phyloP scores from a whole-genome alignment of 2,113 vertebrate species.

The Petroica traversi region DNA sequence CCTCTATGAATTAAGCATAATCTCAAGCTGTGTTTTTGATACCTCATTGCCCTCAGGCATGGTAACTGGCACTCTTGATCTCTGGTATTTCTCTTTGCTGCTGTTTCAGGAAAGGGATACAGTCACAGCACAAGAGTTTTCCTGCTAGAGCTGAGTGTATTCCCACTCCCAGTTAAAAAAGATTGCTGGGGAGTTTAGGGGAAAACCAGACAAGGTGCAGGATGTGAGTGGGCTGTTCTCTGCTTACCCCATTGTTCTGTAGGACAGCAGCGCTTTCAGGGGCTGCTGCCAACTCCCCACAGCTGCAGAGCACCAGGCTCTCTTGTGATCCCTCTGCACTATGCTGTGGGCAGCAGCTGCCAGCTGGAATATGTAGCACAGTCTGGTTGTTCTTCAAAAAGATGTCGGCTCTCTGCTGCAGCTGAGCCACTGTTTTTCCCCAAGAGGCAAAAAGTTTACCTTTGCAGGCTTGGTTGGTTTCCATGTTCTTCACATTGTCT shows the following conservation, averaged over 20 bases:
- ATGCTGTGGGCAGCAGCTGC: not conserved
- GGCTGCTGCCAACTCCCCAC: not conserved
- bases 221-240: not conserved
- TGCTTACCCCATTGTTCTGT: fast-evolving
- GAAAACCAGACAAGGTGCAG: fast-evolving
- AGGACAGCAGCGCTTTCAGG: not conserved
- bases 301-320: fast-evolving
- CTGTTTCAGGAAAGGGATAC: not conserved
- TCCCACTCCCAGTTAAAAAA: not conserved
- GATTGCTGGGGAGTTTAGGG: not conserved
- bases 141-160: not conserved
- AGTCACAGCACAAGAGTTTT: not conserved
- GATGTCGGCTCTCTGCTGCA: not conserved
- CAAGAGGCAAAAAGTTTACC: not conserved
- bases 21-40: not conserved
- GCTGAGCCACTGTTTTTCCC: not conserved
- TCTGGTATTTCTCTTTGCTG: not conserved
- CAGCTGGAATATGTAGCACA: not conserved
- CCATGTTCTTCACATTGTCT: not conserved
- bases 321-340: not conserved
- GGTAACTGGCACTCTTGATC: not conserved
- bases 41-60: not conserved
- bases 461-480: not conserved
- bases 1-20: not conserved
- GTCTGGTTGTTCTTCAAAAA: not conserved